Evolutionary conservation across 2,113 vertebrate genomes (phyloP).

Genomic region (Gambusia holbrooki): DNA sequence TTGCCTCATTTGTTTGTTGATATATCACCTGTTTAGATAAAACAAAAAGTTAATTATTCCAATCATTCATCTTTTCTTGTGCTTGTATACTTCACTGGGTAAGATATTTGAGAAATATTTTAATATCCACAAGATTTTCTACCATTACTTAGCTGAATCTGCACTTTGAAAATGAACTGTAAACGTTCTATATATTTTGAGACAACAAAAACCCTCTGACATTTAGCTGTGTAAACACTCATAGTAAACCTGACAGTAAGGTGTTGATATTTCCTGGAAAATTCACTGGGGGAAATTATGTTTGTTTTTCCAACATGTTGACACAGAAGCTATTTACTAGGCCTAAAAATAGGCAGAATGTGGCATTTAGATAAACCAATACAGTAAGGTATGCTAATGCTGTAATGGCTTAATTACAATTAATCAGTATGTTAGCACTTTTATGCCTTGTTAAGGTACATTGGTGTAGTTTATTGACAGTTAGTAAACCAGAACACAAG

Average conservation of each 20-base stretch:
- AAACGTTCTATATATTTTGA: neutral
- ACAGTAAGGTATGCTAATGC: neutral
- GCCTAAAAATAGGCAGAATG: constrained; percentile 4
- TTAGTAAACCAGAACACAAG: neutral
- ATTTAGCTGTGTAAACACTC: constrained; percentile 7
- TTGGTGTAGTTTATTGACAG: neutral
- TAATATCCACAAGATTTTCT: neutral
- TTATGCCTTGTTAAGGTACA: neutral
- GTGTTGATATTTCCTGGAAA: constrained; percentile 13
- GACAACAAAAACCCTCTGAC: neutral
- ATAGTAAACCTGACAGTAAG: constrained; percentile 2
- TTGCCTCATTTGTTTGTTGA: too few relatives aligned
- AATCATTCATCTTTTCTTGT: neutral
- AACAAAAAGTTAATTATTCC: neutral
- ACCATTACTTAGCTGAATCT: neutral
- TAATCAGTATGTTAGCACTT: neutral
- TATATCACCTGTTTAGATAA: too few relatives aligned
- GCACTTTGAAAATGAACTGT: neutral
- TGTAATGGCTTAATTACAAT: neutral
- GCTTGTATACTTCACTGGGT: neutral
- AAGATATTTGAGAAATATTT: neutral
- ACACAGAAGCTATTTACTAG: neutral
- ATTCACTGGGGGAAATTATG: constrained; percentile 2
- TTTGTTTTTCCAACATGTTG: neutral
- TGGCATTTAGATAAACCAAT: neutral